phyloP scores from a whole-genome alignment of 2,888 invertebrate genomes.

The Blera fallax region DNA sequence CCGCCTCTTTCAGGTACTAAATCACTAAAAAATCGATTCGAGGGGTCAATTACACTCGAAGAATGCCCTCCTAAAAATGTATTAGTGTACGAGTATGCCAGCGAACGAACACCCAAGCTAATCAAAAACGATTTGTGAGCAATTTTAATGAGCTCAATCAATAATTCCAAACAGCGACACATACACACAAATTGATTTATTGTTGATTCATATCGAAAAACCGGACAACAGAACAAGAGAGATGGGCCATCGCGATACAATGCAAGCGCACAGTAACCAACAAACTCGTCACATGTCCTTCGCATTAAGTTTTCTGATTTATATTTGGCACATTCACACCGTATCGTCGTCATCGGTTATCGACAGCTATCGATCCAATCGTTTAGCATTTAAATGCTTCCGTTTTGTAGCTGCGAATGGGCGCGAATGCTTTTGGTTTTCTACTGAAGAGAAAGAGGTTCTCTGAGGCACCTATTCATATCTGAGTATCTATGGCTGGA shows the following conservation, averaged over 20 bases:
- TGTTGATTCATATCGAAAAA: conserved; percentile 18
- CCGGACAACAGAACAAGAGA: conserved; percentile 1
- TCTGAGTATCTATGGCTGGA: not conserved
- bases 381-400: not conserved
- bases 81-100: not conserved
- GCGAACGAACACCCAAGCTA: not conserved
- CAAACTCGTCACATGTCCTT: conserved; percentile 60
- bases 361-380: conserved; percentile 31
- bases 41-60: not conserved
- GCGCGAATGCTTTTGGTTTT: too few relatives aligned
- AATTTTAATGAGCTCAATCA: conserved; percentile 48
- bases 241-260: conserved; percentile 2
- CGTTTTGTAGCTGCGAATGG: not conserved
- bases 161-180: conserved; percentile 25
- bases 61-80: not conserved
- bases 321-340: conserved; percentile 52
- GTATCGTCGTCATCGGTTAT: not conserved
- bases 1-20: not conserved
- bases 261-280: not conserved
- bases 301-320: conserved; percentile 38
- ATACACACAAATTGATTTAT: conserved; percentile 52
- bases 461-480: not conserved
- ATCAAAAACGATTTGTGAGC: conserved; percentile 28
- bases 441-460: too few relatives aligned
- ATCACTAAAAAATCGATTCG: conserved; percentile 3